These are phyloP conservation scores for Orthonychiurus folsomi DNA, from an alignment of 2,888 invertebrate genomes.

Conservation along the genomic window DNA sequence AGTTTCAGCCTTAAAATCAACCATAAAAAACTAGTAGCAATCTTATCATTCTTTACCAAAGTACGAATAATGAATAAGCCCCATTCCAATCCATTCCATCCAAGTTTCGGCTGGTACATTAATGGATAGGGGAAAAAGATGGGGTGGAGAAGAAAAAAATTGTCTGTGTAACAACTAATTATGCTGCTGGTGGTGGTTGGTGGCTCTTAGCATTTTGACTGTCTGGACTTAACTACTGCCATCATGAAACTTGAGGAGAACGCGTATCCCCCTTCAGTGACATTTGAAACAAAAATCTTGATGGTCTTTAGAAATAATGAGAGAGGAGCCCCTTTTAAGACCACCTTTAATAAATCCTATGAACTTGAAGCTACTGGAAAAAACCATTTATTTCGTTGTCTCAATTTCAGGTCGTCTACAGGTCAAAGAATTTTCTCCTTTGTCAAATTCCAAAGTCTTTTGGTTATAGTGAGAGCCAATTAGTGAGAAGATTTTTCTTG, in stretches of 20 bases:
- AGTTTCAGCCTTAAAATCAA: not conserved
- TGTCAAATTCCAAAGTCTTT: too few species aligned
- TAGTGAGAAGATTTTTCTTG: not conserved
- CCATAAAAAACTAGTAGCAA: not conserved
- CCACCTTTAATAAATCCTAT: too few species aligned
- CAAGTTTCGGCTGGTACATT: not conserved
- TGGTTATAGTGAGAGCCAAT: constrained; percentile 4
- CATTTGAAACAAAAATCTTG: not conserved
- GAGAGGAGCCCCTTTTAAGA: not conserved
- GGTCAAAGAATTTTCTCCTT: not conserved
- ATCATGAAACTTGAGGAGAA: not conserved
- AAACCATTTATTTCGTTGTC: too few species aligned
- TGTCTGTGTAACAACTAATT: not conserved
- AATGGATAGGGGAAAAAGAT: too few species aligned
- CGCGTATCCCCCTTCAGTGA: not conserved
- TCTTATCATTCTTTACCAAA: not conserved
- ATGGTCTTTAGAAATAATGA: not conserved
- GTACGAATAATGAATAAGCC: not conserved
- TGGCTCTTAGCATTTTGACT: not conserved
- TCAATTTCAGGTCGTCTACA: too few species aligned
- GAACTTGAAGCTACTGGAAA: too few species aligned
- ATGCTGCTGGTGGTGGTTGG: not conserved
- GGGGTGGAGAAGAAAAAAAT: too few species aligned
- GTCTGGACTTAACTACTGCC: not conserved
- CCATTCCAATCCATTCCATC: not conserved